phyloP scores from a whole-genome alignment of 2,797 vertebrate genomes.

The Sarcoramphus papa region DNA sequence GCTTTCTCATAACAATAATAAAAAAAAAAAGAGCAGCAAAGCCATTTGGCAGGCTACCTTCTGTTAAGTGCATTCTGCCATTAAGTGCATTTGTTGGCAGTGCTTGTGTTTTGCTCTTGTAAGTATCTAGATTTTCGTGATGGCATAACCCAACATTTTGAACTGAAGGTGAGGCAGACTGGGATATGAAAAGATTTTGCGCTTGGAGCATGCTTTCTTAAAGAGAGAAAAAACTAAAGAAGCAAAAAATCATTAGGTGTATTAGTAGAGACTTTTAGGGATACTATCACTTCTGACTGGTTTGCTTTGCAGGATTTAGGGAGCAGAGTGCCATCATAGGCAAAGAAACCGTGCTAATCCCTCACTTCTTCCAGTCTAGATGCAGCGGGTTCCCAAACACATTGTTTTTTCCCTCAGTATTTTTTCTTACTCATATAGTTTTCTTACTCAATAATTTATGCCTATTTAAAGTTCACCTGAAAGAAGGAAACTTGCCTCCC shows the following conservation, averaged over 20 bases:
- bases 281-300: neutral
- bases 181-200: neutral
- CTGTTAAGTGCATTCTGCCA: neutral
- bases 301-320: neutral
- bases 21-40: neutral
- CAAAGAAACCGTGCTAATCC: neutral
- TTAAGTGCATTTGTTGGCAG: neutral
- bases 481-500: neutral
- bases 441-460: neutral
- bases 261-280: neutral
- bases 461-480: neutral
- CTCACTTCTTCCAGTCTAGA: neutral
- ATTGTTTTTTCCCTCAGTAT: neutral
- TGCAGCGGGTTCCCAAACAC: neutral
- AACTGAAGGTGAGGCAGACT: neutral
- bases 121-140: neutral
- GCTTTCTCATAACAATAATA: conserved; percentile 20
- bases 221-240: neutral
- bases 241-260: neutral
- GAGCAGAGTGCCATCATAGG: neutral
- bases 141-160: neutral
- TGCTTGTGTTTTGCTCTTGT: neutral
- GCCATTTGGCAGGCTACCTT: neutral
- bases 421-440: neutral
- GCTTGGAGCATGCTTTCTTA: neutral